Percentiles rank a stretch among this genome's conserved stretches.
phyloP scores from a whole-genome alignment of 2,113 vertebrate species.

The Xenotilapia longispinis region DNA sequence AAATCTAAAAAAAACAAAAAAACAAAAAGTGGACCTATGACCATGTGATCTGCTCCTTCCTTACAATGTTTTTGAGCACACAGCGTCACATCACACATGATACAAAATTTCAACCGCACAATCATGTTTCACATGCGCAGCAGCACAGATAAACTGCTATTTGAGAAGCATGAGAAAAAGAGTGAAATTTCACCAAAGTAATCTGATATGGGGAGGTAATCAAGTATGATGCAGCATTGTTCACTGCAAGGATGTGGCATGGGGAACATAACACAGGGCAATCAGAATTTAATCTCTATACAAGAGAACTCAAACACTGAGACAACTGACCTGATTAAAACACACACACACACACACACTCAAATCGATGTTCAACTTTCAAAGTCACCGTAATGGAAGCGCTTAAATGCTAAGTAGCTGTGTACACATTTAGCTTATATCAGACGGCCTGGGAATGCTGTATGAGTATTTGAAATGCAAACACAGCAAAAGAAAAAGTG shows the following conservation, averaged over 20 bases:
- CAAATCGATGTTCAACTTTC: not conserved
- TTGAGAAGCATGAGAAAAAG: constrained; percentile 32
- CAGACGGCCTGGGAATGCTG: not conserved
- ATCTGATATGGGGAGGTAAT: constrained; percentile 10
- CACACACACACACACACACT: not conserved
- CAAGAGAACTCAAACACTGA: not conserved
- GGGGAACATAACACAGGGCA: not conserved
- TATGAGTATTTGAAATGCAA: not conserved
- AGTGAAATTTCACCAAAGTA: not conserved
- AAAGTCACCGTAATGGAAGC: constrained; percentile 21
- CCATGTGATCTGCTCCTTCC: not conserved
- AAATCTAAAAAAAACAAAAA: not conserved
- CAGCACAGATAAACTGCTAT: not conserved
- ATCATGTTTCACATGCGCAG: not conserved
- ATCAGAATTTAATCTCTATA: constrained; percentile 31
- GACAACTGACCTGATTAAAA: constrained; percentile 24
- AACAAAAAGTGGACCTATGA: not conserved
- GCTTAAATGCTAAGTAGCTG: not conserved
- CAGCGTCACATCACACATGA: not conserved
- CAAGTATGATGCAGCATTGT: constrained; percentile 20
- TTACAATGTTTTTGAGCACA: not conserved
- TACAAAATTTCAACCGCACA: not conserved
- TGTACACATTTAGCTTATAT: not conserved
- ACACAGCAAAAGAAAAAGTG: not conserved
- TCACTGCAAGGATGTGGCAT: not conserved